Percentiles rank a stretch among this genome's conserved stretches.
Evolutionary conservation across 2,888 invertebrate genomes (phyloP).

Genomic region (Hypercompe scribonia): DNA sequence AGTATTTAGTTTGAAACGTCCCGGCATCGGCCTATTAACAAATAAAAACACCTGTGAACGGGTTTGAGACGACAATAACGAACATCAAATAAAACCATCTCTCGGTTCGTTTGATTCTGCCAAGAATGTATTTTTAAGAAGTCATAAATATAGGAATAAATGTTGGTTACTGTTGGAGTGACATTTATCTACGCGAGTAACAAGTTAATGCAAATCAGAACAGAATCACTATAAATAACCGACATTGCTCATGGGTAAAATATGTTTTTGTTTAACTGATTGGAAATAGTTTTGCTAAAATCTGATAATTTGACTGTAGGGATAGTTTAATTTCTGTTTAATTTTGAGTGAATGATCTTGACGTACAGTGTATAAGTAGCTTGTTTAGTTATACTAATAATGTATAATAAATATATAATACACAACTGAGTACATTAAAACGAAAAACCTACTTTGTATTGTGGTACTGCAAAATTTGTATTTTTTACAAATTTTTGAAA

Average conservation of each 20-base stretch:
- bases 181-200: neutral
- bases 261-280: neutral
- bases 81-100: conserved; percentile 8
- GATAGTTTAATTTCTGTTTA: too few species aligned
- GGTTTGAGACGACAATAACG: conserved; percentile 1
- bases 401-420: neutral
- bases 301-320: neutral
- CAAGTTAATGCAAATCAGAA: neutral
- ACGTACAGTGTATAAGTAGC: neutral
- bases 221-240: neutral
- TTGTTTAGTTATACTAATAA: neutral
- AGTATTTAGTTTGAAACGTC: neutral
- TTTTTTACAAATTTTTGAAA: too few species aligned
- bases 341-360: neutral
- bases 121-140: conserved; percentile 2
- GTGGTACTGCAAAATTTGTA: too few species aligned
- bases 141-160: conserved; percentile 2
- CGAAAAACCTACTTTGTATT: too few species aligned
- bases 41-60: neutral
- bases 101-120: conserved; percentile 1
- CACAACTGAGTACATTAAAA: neutral
- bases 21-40: neutral
- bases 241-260: neutral
- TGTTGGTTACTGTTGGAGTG: conserved; percentile 1
- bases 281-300: neutral